Conservation (phyloP, 2,113 vertebrate species). For the Pleuronectes platessa region DNA sequence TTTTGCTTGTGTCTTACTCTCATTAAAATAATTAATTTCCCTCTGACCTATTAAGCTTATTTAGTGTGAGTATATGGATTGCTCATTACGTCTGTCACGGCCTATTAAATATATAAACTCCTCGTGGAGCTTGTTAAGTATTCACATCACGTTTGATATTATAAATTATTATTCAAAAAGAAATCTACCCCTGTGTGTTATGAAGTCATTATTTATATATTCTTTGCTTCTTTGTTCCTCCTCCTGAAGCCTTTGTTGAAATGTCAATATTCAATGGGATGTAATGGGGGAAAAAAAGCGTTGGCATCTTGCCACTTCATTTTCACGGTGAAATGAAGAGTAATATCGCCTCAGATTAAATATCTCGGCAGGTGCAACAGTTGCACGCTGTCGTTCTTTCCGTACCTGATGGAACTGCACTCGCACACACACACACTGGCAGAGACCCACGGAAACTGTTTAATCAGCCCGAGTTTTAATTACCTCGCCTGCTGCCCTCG, state of each 20-base stretch:
- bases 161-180: neutral
- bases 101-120: constrained; percentile 5
- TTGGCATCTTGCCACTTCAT: constrained; percentile 50
- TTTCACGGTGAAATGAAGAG: constrained; percentile 32
- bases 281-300: constrained; percentile 7
- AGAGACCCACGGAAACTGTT: constrained; percentile 58
- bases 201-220: neutral
- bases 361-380: constrained; percentile 38
- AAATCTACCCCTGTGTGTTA: no score
- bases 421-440: neutral
- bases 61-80: constrained; percentile 7
- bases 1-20: neutral
- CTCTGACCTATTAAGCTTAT: constrained; percentile 21
- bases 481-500: constrained; percentile 66
- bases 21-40: constrained; percentile 1
- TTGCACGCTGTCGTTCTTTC: constrained; percentile 5
- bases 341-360: constrained; percentile 23
- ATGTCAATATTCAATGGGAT: constrained; percentile 42
- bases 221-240: no score
- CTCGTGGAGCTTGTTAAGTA: constrained; percentile 7
- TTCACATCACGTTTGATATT: constrained; percentile 20
- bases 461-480: constrained; percentile 79
- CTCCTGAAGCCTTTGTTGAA: no score
- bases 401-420: neutral
- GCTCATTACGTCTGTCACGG: constrained; percentile 25